A percentile compares a stretch with the other conserved stretches of the same genome.
These are phyloP conservation scores for Proisotoma minuta DNA, from an alignment of 2,888 invertebrate species.

Conservation along the genomic window DNA sequence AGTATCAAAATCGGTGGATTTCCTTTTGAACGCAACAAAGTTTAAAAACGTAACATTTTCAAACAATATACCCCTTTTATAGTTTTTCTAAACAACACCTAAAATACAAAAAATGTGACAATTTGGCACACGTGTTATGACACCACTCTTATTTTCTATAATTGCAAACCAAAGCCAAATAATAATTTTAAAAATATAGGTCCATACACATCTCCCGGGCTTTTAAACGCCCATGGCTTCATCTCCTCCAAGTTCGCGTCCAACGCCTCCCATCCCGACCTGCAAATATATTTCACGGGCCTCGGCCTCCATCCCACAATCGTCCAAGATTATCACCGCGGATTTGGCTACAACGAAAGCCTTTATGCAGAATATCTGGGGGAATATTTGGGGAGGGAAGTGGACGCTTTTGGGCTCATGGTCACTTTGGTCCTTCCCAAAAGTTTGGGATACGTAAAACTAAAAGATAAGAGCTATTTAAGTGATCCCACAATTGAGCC, in stretches of 20 bases:
- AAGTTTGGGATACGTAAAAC: slow-evolving; percentile 32
- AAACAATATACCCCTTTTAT: too few species aligned
- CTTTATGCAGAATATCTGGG: not conserved
- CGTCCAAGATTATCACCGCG: slow-evolving; percentile 10
- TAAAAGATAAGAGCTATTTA: slow-evolving; percentile 34
- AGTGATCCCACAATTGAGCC: slow-evolving; percentile 37
- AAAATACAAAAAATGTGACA: too few species aligned
- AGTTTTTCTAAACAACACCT: too few species aligned
- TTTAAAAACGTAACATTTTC: too few species aligned
- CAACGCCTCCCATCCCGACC: slow-evolving; percentile 36
- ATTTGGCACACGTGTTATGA: too few species aligned
- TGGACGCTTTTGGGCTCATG: not conserved
- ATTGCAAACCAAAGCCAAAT: too few species aligned
- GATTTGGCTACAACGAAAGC: not conserved
- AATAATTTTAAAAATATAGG: slow-evolving; percentile 66
- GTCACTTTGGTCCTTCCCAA: slow-evolving; percentile 31
- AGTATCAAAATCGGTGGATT: too few species aligned
- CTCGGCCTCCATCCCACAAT: slow-evolving; percentile 15
- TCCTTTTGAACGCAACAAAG: too few species aligned
- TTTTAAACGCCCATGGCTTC: slow-evolving; percentile 79
- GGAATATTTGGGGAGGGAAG: not conserved
- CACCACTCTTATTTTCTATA: too few species aligned
- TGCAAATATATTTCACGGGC: slow-evolving; percentile 32
- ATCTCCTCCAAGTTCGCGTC: slow-evolving; percentile 56
- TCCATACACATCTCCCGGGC: slow-evolving; percentile 78